Conservation (phyloP, 2,797 vertebrate species). For the Eupleurogrammus muticus region DNA sequence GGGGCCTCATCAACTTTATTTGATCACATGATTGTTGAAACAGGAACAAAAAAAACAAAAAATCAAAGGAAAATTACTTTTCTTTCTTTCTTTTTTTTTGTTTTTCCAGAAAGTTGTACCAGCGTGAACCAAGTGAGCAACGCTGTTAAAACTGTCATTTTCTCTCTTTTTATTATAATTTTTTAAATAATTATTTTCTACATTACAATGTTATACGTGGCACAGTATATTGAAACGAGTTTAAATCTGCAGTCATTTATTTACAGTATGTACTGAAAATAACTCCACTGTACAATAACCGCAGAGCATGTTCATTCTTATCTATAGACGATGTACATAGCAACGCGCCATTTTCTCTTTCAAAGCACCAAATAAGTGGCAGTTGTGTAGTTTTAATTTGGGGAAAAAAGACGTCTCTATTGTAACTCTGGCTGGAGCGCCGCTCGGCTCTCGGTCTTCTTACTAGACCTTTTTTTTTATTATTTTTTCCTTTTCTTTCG, state of each 20-base stretch:
- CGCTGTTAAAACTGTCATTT: constrained; percentile 67
- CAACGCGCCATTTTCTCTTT: constrained; percentile 76
- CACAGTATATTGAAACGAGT: constrained; percentile 79
- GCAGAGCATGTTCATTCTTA: constrained; percentile 84
- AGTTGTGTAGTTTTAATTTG: constrained; percentile 75
- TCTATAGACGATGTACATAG: constrained; percentile 85
- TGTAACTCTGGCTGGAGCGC: constrained; percentile 71
- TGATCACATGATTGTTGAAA: constrained; percentile 3
- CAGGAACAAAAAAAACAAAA: constrained; percentile 16
- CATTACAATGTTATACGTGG: constrained; percentile 76
- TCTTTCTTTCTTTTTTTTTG: constrained; percentile 11
- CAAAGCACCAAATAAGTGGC: constrained; percentile 82
- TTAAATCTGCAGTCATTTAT: constrained; percentile 80
- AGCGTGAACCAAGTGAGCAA: constrained; percentile 42
- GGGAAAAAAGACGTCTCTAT: constrained; percentile 75
- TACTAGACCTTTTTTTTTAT: constrained; percentile 38
- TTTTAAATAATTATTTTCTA: constrained; percentile 64
- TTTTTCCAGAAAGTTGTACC: constrained; percentile 46
- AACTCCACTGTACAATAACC: constrained; percentile 82
- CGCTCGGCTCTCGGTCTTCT: constrained; percentile 50
- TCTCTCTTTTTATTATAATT: constrained; percentile 54
- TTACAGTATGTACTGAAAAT: constrained; percentile 77
- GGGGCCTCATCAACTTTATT: constrained; percentile 8
- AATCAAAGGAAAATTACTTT: constrained; percentile 17
- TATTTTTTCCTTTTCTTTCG: constrained; percentile 2